Evolutionary conservation across 2,888 invertebrate genomes (phyloP).

Genomic region (Tetragonula carbonaria): DNA sequence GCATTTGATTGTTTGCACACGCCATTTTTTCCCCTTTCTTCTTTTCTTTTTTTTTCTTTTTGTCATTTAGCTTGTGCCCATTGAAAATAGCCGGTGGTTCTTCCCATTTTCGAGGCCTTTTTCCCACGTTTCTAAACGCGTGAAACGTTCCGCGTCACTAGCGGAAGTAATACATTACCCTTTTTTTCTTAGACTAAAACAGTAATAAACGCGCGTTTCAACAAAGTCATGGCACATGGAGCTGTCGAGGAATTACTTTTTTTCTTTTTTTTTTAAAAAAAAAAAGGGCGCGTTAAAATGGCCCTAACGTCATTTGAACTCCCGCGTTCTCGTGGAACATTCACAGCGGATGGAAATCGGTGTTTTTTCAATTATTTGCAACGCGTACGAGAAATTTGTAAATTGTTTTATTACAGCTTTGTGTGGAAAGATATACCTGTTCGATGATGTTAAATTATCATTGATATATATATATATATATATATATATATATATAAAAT

Average conservation of each 20-base stretch:
- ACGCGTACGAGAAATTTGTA: constrained; percentile 1
- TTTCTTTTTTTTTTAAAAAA: too few relatives aligned
- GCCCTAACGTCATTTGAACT: neutral
- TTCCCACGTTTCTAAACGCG: constrained; percentile 17
- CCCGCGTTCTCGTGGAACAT: too few relatives aligned
- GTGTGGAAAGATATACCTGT: neutral
- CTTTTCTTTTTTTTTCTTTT: too few relatives aligned
- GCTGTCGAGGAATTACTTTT: neutral
- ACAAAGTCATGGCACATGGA: neutral
- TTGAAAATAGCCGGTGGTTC: neutral
- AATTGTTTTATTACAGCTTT: neutral
- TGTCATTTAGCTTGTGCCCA: neutral
- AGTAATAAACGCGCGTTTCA: neutral
- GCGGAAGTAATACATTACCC: constrained; percentile 6
- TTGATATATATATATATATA: neutral
- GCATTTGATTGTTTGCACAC: neutral
- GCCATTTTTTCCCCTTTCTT: neutral
- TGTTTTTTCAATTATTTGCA: neutral
- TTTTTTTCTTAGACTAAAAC: constrained; percentile 5
- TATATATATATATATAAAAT: neutral
- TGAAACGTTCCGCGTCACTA: neutral
- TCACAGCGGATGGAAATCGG: constrained; percentile 13
- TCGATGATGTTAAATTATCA: constrained; percentile 7
- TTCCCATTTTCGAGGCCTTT: neutral
- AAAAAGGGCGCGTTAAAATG: too few relatives aligned